Percentiles rank a stretch among this genome's conserved stretches.
Conservation (phyloP, 2,888 invertebrate genomes). For the Aphodius granarius region DNA sequence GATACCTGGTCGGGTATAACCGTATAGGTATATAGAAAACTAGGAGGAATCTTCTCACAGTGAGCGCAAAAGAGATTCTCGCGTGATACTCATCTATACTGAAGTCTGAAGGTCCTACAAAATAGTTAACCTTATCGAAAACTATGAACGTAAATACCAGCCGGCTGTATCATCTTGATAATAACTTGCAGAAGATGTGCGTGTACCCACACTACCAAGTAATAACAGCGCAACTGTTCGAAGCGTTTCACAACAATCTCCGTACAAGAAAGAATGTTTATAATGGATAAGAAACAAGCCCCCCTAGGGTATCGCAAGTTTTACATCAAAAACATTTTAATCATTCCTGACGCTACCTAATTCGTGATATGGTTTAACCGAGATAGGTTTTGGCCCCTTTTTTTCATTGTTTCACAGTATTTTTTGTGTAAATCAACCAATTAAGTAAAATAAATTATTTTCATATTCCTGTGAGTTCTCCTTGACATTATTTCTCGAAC, state of each 20-base stretch:
- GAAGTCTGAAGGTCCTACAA: conserved; percentile 4
- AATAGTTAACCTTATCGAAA: conserved; percentile 10
- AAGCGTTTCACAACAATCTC: background rate
- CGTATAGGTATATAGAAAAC: background rate
- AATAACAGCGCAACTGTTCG: background rate
- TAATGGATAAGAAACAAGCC: background rate
- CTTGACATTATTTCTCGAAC: too few relatives aligned
- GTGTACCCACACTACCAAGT: background rate
- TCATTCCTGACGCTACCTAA: too few relatives aligned
- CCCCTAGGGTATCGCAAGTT: background rate
- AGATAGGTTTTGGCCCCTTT: too few relatives aligned
- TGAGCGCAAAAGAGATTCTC: background rate
- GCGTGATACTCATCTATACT: background rate
- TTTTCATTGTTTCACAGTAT: too few relatives aligned
- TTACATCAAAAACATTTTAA: background rate
- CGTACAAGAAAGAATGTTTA: background rate
- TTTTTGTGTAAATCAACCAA: too few relatives aligned
- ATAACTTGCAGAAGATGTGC: background rate
- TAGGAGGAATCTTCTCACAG: background rate
- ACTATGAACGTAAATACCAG: conserved; percentile 5
- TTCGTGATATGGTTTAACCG: too few relatives aligned
- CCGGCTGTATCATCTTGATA: conserved; percentile 3
- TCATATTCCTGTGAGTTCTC: too few relatives aligned
- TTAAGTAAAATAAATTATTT: too few relatives aligned
- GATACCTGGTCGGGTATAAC: background rate